phyloP scores from a whole-genome alignment of 2,888 invertebrate species.

The Drosophila buzzatii region DNA sequence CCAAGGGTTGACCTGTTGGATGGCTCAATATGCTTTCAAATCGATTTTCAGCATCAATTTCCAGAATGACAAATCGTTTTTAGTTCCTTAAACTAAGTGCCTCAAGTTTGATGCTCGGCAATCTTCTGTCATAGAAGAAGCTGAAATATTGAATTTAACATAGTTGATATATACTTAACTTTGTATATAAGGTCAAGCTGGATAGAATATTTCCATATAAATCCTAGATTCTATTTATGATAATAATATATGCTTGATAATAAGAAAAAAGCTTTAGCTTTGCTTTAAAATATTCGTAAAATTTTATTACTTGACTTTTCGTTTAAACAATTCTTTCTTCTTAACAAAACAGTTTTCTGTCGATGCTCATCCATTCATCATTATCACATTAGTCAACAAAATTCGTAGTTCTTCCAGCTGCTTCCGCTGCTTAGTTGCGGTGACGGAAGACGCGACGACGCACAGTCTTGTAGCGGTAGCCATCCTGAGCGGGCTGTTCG shows the following conservation, averaged over 20 bases:
- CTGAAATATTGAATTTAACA: neutral
- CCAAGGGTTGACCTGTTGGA: constrained; percentile 53
- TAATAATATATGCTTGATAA: neutral
- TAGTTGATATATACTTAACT: neutral
- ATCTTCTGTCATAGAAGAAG: neutral
- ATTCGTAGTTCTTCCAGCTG: neutral
- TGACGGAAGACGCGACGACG: constrained; percentile 77
- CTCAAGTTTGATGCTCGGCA: too few species aligned
- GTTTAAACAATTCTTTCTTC: constrained; percentile 8
- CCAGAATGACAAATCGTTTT: neutral
- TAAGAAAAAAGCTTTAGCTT: neutral
- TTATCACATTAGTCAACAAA: constrained; percentile 69
- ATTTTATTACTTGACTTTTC: neutral
- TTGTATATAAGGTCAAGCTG: too few species aligned
- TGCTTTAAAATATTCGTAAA: neutral
- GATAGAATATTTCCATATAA: too few species aligned
- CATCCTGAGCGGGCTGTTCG: constrained; percentile 74
- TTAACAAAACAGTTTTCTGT: constrained; percentile 39
- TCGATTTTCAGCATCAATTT: constrained; percentile 26
- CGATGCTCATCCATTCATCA: neutral
- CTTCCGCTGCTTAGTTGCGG: constrained; percentile 54
- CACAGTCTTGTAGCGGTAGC: constrained; percentile 74
- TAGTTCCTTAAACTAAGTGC: constrained; percentile 7
- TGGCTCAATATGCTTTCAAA: constrained; percentile 41
- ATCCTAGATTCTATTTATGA: too few species aligned